Base-by-base conservation (phyloP, 2,888 invertebrate species). In the Eristalis arbustorum region DNA sequence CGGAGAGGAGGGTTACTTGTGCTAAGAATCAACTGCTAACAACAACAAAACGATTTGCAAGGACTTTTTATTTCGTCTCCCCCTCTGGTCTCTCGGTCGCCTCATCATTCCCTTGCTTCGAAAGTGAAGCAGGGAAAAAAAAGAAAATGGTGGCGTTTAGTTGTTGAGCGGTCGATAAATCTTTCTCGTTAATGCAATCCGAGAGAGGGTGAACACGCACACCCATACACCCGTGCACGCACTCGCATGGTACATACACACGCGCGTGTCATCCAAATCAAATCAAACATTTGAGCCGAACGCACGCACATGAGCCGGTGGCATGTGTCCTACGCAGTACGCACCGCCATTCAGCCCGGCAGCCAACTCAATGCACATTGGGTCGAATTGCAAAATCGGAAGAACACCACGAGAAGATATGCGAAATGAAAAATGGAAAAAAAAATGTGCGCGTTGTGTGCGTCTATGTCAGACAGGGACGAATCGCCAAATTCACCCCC, bases 121-220 rank as follows among this genome's bases (percentile, higher is more conserved):
- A 42, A 57, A 75, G 22, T 23, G 34, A 42, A 69, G 37, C 37
- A 67, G 71, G 42, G 62, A 63, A 85, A 76, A 66, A 57, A 85
- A 78, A 71, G 42, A 72, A 82, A 87, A 82, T 87, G 82, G 85
- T 79, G 78, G 78, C 25, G 73, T 75, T 61, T 57, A 72, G 67
- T 82, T 37, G 59, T 14, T 13, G 42, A 74, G 37, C 81, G 87
- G 78, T 87, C 87, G 82, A 87, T 87, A 87, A 87, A 87, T 87
- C 87, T 75, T 79, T 62, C 78, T 68, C 56, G 22, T 76, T 75
- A 78, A 73, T 62, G 77, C 49, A 83, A 40, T 67, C 14, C 28
- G n/a, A 42, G 49, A 81, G 85, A 75, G 78, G 83, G 78, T 75
- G 69, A 78, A 66, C 64, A 75, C 56, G 40, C 37, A 66, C 28